Conservation (phyloP, 1,140 invertebrate species). For the Neodiprion pinetum region DNA sequence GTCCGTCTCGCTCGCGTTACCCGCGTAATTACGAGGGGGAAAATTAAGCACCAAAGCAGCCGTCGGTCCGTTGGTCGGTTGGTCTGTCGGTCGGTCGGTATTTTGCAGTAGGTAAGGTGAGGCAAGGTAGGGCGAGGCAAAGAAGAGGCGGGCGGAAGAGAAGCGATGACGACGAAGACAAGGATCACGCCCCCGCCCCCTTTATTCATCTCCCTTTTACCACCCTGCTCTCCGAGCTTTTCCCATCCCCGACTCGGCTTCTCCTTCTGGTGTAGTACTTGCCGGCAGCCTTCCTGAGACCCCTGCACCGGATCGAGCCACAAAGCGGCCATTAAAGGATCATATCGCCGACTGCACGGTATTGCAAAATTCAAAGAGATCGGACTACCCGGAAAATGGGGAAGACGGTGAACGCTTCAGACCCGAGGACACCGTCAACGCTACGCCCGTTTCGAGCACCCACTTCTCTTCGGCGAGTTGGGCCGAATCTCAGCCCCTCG, state of each 20-base stretch:
- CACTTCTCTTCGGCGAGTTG: constrained; percentile 35
- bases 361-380: constrained; percentile 1
- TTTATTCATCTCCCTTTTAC: neutral
- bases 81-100: constrained; percentile 44
- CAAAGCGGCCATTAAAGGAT: constrained; percentile 64
- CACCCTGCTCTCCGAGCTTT: neutral
- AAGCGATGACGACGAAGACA: constrained; percentile 44
- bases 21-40: constrained; percentile 59
- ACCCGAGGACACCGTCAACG: constrained; percentile 5
- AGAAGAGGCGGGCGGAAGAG: constrained; percentile 14
- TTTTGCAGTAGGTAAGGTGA: neutral
- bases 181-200: constrained; percentile 37
- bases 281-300: constrained; percentile 42
- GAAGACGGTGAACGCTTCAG: neutral
- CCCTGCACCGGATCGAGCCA: constrained; percentile 59
- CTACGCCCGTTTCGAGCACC: constrained; percentile 11
- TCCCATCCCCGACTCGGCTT: neutral
- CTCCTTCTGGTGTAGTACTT: neutral
- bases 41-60: constrained; percentile 61
- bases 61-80: constrained; percentile 53
- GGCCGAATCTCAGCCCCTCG: constrained; percentile 43
- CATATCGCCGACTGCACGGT: constrained; percentile 42
- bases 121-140: constrained; percentile 45
- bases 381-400: neutral
- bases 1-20: constrained; percentile 43